These are phyloP conservation scores for Leptodirus hochenwartii DNA, from an alignment of 2,888 invertebrate genomes.

Conservation along the genomic window DNA sequence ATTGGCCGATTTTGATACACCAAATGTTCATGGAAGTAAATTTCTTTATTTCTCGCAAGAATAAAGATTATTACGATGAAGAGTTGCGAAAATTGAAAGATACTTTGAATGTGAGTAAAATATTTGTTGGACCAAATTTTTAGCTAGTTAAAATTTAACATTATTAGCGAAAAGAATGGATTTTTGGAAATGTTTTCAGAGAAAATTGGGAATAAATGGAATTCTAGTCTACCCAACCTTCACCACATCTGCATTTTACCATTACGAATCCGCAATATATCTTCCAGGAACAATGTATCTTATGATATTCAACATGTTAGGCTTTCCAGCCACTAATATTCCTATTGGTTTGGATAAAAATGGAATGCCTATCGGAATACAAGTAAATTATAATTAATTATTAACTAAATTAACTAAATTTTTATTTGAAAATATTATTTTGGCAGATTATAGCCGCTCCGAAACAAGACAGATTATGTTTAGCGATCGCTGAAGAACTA, in stretches of 20 bases:
- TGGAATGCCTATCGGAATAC: constrained; percentile 56
- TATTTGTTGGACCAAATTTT: too few species aligned
- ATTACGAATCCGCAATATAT: constrained; percentile 40
- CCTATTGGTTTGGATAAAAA: constrained; percentile 42
- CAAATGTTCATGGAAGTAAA: too few species aligned
- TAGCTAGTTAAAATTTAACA: too few species aligned
- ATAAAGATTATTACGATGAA: too few species aligned
- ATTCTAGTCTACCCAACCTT: constrained; percentile 57
- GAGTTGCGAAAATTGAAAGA: too few species aligned
- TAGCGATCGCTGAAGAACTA: constrained; percentile 63
- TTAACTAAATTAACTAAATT: not conserved
- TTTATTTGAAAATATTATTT: constrained; percentile 4
- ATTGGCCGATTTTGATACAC: too few species aligned
- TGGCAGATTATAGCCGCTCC: constrained; percentile 56
- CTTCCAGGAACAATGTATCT: constrained; percentile 41
- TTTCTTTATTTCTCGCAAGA: too few species aligned
- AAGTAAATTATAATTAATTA: constrained; percentile 30
- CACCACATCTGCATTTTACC: constrained; percentile 42
- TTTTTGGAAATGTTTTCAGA: constrained; percentile 25
- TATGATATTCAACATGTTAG: constrained; percentile 49
- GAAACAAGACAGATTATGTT: constrained; percentile 57
- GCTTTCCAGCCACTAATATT: constrained; percentile 55
- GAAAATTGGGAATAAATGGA: constrained; percentile 28
- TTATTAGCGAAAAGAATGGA: too few species aligned
- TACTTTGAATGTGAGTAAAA: too few species aligned